Conservation (phyloP, 2,113 vertebrate species). For the Hiodon alosoides region DNA sequence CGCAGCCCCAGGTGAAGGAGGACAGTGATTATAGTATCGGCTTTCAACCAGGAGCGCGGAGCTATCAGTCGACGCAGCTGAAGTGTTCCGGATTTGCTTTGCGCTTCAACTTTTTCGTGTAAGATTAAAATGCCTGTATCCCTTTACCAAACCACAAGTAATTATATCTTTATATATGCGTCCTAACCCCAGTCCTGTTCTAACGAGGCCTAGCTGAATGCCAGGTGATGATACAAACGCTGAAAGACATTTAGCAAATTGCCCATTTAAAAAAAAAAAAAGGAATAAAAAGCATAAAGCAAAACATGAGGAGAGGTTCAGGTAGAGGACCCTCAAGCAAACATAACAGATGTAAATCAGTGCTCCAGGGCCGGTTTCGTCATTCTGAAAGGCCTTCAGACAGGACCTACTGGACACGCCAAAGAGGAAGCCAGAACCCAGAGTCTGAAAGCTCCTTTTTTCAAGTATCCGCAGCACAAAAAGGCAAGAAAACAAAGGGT, state of each 20-base stretch:
- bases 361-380: constrained; percentile 3
- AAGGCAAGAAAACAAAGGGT: constrained; percentile 20
- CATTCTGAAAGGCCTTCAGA: not conserved
- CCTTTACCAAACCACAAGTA: no score
- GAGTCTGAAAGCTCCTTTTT: not conserved
- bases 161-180: not conserved
- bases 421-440: not conserved
- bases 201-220: not conserved
- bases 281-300: not conserved
- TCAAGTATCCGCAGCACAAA: constrained; percentile 14
- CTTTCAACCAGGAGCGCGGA: no score
- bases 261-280: constrained; percentile 1
- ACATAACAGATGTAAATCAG: not conserved
- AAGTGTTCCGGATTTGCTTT: no score
- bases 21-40: no score
- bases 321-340: not conserved
- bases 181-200: not conserved
- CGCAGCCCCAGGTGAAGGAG: no score
- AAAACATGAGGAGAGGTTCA: no score
- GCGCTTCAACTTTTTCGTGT: no score
- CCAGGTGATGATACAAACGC: not conserved
- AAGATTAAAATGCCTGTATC: no score
- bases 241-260: constrained; percentile 11
- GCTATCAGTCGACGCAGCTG: no score
- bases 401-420: not conserved